These are phyloP conservation scores for Labeo catla DNA, from an alignment of 2,113 vertebrate species.

Conservation along the genomic window DNA sequence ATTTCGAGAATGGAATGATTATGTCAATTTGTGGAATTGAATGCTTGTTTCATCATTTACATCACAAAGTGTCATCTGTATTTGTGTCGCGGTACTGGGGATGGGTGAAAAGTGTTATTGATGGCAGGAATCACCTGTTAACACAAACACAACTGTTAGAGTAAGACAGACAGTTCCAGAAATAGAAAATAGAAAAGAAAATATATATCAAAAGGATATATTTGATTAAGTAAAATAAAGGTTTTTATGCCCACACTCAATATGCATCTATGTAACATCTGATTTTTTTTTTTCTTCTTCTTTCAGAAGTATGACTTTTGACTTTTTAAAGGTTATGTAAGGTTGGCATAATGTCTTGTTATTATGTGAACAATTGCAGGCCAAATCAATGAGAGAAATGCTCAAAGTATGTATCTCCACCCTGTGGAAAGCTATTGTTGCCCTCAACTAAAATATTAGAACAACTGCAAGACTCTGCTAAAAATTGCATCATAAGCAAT, in stretches of 20 bases:
- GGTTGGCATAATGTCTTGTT: too few species aligned
- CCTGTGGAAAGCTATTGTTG: too few species aligned
- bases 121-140: not conserved
- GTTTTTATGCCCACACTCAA: not conserved
- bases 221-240: not conserved
- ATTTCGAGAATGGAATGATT: conserved; percentile 70
- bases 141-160: not conserved
- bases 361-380: too few species aligned
- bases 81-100: not conserved
- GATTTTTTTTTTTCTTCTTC: too few species aligned
- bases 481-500: not conserved
- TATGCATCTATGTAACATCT: too few species aligned
- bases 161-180: not conserved
- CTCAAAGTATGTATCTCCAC: too few species aligned
- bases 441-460: not conserved
- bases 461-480: not conserved
- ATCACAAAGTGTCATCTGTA: not conserved
- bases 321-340: too few species aligned
- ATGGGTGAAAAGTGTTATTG: not conserved
- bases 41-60: conserved; percentile 59
- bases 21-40: conserved; percentile 71
- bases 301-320: too few species aligned
- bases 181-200: not conserved
- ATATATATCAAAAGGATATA: not conserved
- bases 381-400: too few species aligned